phyloP scores from a whole-genome alignment of 2,113 vertebrate genomes.

The Cichladusa arquata region DNA sequence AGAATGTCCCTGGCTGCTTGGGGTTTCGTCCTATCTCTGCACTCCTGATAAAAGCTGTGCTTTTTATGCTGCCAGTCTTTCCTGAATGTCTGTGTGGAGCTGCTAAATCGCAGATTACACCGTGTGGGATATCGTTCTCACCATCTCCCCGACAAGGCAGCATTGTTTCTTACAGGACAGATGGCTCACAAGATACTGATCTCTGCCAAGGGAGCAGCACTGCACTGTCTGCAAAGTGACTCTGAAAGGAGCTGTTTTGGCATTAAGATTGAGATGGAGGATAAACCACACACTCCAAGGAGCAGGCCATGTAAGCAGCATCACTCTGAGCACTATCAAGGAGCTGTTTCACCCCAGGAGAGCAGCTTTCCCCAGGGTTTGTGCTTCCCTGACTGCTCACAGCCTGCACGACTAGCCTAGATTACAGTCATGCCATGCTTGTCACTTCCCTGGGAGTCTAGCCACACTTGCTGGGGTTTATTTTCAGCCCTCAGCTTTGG shows the following conservation, averaged over 20 bases:
- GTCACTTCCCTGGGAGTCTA: constrained; percentile 46
- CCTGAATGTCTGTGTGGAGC: not conserved
- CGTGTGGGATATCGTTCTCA: not conserved
- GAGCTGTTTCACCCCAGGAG: not conserved
- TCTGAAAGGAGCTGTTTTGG: not conserved
- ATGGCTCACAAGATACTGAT: not conserved
- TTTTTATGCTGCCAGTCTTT: not conserved
- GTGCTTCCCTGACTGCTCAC: not conserved
- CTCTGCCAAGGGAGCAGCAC: constrained; percentile 20
- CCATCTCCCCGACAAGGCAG: not conserved
- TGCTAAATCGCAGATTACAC: not conserved
- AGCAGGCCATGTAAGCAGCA: not conserved
- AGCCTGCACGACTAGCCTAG: not conserved
- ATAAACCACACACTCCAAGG: not conserved
- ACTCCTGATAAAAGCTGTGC: not conserved
- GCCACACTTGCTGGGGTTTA: constrained; percentile 46
- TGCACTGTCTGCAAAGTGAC: not conserved
- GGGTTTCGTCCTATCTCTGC: not conserved
- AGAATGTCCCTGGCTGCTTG: not conserved
- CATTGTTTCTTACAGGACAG: constrained; percentile 52
- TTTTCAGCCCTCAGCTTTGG: constrained; percentile 49
- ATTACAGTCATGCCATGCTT: constrained; percentile 33
- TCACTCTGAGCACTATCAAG: not conserved
- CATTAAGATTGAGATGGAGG: not conserved
- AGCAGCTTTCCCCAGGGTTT: not conserved